Evolutionary conservation across 1,140 invertebrate genomes (phyloP).

Genomic region (Drosophila bifasciata): DNA sequence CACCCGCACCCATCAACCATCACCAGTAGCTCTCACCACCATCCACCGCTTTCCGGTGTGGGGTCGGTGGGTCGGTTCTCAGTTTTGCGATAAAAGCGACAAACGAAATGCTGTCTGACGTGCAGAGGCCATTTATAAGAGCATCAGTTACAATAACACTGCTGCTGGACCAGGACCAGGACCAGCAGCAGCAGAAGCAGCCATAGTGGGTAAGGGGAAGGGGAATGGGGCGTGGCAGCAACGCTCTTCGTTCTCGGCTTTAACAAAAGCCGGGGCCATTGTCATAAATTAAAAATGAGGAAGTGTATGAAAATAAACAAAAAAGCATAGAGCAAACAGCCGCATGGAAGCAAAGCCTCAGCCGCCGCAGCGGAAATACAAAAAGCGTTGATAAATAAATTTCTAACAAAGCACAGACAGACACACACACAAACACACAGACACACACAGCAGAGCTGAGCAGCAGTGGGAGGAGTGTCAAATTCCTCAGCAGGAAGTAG

Average conservation of each 20-base stretch:
- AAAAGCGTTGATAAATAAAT: constrained; percentile 81
- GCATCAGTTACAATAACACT: constrained; percentile 81
- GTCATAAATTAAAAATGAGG: constrained; percentile 83
- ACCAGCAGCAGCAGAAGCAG: not conserved
- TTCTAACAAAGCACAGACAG: constrained; percentile 49
- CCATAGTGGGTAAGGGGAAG: not conserved
- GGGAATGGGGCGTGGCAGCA: constrained; percentile 41
- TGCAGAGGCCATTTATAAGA: constrained; percentile 74
- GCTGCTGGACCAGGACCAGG: constrained; percentile 12
- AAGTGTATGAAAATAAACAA: constrained; percentile 81
- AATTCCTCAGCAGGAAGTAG: no score
- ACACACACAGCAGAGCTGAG: constrained; percentile 1
- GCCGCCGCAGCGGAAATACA: constrained; percentile 62
- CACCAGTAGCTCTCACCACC: constrained; percentile 14
- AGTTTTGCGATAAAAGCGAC: constrained; percentile 72
- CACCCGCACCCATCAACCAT: not conserved
- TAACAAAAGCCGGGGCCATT: constrained; percentile 73
- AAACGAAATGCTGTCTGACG: constrained; percentile 74
- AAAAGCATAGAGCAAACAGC: constrained; percentile 59
- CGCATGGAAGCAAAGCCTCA: constrained; percentile 35
- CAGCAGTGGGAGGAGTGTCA: no score
- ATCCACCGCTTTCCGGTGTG: constrained; percentile 33
- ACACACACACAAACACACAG: constrained; percentile 15
- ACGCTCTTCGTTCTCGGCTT: not conserved
- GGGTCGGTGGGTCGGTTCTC: no score